A percentile compares a stretch with the other conserved stretches of the same genome.
These are phyloP conservation scores for Corythornis leucogaster DNA, from an alignment of 2,797 vertebrate genomes.

Conservation along the genomic window DNA sequence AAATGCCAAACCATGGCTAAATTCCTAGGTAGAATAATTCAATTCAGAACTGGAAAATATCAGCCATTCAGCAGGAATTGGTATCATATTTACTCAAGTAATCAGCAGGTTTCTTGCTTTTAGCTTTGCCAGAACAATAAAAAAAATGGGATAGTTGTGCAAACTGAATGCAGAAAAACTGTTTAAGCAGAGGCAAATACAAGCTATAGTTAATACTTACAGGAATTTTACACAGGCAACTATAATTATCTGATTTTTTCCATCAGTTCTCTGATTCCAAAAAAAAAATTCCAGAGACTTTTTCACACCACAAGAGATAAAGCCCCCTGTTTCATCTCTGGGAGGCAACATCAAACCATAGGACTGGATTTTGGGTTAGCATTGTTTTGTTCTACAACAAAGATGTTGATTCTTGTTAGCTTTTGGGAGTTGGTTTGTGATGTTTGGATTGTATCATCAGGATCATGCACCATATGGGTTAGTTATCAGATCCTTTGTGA, in stretches of 20 bases:
- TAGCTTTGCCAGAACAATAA: background rate
- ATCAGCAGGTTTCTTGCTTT: background rate
- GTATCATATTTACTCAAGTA: background rate
- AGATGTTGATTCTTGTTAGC: background rate
- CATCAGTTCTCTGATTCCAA: constrained; percentile 7
- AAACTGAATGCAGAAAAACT: background rate
- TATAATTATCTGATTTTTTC: constrained; percentile 27
- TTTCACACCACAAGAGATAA: constrained; percentile 17
- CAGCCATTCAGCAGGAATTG: background rate
- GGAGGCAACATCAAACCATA: background rate
- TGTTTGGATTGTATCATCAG: constrained; percentile 59
- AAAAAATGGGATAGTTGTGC: background rate
- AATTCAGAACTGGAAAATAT: background rate
- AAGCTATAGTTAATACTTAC: background rate
- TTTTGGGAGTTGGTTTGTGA: constrained; percentile 31
- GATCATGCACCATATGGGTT: constrained; percentile 29
- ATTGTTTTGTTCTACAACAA: constrained; percentile 49
- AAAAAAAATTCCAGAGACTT: constrained; percentile 6
- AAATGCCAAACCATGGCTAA: background rate
- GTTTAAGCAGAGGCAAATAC: background rate
- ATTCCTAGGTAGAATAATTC: background rate
- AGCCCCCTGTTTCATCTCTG: constrained; percentile 15
- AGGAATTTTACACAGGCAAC: background rate
- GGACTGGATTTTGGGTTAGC: constrained; percentile 3
- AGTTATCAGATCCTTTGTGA: constrained; percentile 55